A percentile compares a stretch with the other conserved stretches of the same genome.
Evolutionary conservation across 2,797 vertebrate species (phyloP).

Genomic region (Parambassis ranga): DNA sequence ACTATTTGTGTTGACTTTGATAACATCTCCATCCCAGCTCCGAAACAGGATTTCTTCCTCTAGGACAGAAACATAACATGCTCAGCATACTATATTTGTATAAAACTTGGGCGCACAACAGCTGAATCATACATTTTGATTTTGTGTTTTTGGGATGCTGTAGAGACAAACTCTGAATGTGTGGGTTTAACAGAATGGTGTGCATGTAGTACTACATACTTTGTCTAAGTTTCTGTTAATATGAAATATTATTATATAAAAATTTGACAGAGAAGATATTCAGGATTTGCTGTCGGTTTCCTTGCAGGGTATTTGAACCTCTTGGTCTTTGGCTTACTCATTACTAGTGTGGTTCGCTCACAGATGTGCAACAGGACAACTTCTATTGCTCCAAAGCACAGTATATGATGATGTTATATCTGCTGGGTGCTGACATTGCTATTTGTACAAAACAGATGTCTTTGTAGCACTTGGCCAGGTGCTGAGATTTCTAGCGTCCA

Average conservation of each 20-base stretch:
- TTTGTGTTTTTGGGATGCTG: too few species aligned
- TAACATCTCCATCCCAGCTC: constrained; percentile 72
- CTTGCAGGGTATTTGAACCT: too few species aligned
- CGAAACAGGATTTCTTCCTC: constrained; percentile 69
- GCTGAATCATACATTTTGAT: neutral
- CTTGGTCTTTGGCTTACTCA: too few species aligned
- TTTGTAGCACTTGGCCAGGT: neutral
- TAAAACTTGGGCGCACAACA: too few species aligned
- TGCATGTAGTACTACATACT: too few species aligned
- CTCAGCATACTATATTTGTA: neutral
- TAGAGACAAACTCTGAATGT: too few species aligned
- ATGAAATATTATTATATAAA: too few species aligned
- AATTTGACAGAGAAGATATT: too few species aligned
- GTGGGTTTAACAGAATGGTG: too few species aligned
- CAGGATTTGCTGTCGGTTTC: too few species aligned
- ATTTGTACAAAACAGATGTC: neutral
- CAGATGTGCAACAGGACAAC: constrained; percentile 3
- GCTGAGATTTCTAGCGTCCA: neutral
- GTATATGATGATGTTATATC: neutral
- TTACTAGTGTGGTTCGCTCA: too few species aligned
- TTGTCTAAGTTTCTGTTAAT: too few species aligned
- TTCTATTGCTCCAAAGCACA: neutral
- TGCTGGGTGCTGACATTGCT: neutral
- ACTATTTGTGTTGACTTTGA: constrained; percentile 54
- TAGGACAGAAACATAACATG: constrained; percentile 22